Conservation (phyloP, 1,140 invertebrate species). For the Camponotus vicinus region DNA sequence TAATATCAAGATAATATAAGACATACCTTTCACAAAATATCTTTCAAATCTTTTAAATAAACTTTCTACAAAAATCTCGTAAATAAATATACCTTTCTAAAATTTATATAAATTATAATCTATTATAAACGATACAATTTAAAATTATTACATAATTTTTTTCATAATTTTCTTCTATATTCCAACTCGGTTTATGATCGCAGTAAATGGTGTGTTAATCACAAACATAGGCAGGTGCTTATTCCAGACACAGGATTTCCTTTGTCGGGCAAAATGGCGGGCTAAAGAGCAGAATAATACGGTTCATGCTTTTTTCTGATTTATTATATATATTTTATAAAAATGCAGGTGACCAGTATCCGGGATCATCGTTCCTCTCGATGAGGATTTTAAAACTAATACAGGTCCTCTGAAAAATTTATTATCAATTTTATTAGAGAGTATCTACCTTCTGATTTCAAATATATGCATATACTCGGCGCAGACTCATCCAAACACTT, state of each 20-base stretch:
- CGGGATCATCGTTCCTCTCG: not conserved
- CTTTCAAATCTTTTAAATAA: no score
- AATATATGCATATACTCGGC: not conserved
- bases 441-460: not conserved
- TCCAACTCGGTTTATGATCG: not conserved
- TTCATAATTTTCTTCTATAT: not conserved
- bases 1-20: not conserved
- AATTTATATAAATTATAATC: not conserved
- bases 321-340: constrained; percentile 35
- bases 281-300: constrained; percentile 11
- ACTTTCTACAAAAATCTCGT: no score
- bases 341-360: constrained; percentile 2
- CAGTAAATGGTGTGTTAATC: not conserved
- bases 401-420: not conserved
- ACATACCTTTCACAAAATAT: not conserved
- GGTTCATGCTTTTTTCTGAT: constrained; percentile 21
- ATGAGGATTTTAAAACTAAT: constrained; percentile 1
- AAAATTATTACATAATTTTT: constrained; percentile 14
- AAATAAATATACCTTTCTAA: not conserved
- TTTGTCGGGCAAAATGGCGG: not conserved
- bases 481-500: not conserved
- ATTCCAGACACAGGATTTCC: constrained; percentile 12
- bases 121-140: not conserved
- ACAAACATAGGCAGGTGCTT: constrained; percentile 28
- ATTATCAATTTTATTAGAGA: not conserved